phyloP scores from a whole-genome alignment of 2,888 invertebrate genomes.

The Idaea dimidiata region DNA sequence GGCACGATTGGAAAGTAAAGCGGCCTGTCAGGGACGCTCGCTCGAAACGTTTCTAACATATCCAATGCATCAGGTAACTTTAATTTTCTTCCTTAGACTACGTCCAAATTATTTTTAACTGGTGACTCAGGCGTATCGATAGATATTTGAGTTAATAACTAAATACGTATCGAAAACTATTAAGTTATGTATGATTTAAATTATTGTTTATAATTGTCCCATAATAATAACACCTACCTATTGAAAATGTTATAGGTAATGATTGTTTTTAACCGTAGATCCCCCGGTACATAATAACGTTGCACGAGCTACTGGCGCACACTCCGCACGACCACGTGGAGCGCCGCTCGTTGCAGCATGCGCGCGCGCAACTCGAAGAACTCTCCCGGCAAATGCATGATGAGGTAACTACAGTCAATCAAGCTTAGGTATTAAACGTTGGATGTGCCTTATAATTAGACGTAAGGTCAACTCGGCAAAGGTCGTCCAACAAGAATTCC shows the following conservation, averaged over 20 bases:
- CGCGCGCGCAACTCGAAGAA: constrained; percentile 92
- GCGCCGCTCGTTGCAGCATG: constrained; percentile 92
- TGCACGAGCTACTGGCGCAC: constrained; percentile 94
- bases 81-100: background rate
- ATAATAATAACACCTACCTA: too few relatives aligned
- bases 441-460: too few relatives aligned
- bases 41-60: constrained; percentile 94
- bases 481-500: too few relatives aligned
- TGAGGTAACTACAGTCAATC: constrained; percentile 76
- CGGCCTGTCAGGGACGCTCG: constrained; percentile 91
- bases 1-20: constrained; percentile 90
- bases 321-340: constrained; percentile 97
- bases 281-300: constrained; percentile 94
- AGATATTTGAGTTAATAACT: too few relatives aligned
- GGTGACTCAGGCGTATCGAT: background rate
- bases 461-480: too few relatives aligned
- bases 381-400: constrained; percentile 93
- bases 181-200: too few relatives aligned
- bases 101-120: background rate
- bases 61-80: constrained; percentile 91
- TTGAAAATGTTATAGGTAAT: too few relatives aligned
- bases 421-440: too few relatives aligned
- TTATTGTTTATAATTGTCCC: too few relatives aligned
- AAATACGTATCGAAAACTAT: too few relatives aligned
- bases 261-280: constrained; percentile 77